These are phyloP conservation scores for Drosophila guanche DNA, from an alignment of 1,140 invertebrate genomes.

Conservation along the genomic window DNA sequence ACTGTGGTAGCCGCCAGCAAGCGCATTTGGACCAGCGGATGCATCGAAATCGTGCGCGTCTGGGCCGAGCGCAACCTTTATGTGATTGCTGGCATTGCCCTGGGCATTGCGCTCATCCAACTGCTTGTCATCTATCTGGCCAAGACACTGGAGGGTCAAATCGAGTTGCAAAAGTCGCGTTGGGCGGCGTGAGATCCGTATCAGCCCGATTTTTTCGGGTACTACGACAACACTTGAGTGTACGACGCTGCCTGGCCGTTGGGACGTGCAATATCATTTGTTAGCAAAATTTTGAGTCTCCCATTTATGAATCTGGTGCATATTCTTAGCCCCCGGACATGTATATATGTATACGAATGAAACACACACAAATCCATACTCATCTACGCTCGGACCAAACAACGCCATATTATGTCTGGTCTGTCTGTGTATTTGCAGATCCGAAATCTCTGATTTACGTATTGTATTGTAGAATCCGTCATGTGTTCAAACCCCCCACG, in stretches of 20 bases:
- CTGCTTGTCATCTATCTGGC: slow-evolving; percentile 95
- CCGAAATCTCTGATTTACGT: slow-evolving; percentile 4
- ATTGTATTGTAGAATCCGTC: slow-evolving; percentile 1
- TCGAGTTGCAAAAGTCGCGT: slow-evolving; percentile 92
- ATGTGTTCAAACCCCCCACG: no score
- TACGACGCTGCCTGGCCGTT: no score
- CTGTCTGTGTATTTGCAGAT: slow-evolving; percentile 15
- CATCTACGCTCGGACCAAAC: slow-evolving; percentile 15
- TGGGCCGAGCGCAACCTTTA: slow-evolving; percentile 94
- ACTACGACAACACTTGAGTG: slow-evolving; percentile 18
- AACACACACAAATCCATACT: background rate
- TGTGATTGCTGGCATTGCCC: slow-evolving; percentile 91
- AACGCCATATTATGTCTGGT: slow-evolving; percentile 18
- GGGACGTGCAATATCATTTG: no score
- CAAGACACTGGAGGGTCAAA: slow-evolving; percentile 94
- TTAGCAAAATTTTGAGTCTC: no score
- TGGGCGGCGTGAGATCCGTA: slow-evolving; percentile 84
- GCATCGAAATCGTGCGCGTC: slow-evolving; percentile 92
- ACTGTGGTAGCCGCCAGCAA: slow-evolving; percentile 93
- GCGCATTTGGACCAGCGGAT: slow-evolving; percentile 94
- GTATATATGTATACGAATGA: slow-evolving; percentile 10
- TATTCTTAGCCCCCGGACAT: background rate
- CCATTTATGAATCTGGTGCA: no score
- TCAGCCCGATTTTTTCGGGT: slow-evolving; percentile 32
- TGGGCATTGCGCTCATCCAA: slow-evolving; percentile 92